These are phyloP conservation scores for Xestia xanthographa DNA, from an alignment of 2,888 invertebrate genomes.

Conservation along the genomic window DNA sequence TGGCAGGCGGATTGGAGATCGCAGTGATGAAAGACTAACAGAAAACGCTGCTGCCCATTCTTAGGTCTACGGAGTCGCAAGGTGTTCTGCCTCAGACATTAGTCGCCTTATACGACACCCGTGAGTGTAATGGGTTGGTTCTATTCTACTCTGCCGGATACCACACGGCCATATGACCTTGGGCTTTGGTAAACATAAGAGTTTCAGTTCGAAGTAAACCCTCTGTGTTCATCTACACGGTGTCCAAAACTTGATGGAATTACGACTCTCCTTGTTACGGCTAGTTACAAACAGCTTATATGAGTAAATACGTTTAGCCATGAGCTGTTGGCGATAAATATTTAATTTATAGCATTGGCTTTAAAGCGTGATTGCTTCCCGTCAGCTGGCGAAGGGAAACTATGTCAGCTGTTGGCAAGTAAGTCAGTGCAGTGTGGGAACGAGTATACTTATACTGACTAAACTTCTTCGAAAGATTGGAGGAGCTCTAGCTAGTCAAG, in stretches of 20 bases:
- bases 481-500: neutral
- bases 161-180: too few species aligned
- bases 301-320: constrained; percentile 55
- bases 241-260: constrained; percentile 36
- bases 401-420: constrained; percentile 1
- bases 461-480: neutral
- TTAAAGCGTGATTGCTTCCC: constrained; percentile 40
- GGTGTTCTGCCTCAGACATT: too few species aligned
- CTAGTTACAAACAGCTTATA: constrained; percentile 43
- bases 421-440: constrained; percentile 15
- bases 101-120: too few species aligned
- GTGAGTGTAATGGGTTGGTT: too few species aligned
- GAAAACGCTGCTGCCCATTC: too few species aligned
- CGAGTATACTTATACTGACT: neutral
- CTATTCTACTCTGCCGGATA: too few species aligned
- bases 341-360: constrained; percentile 51
- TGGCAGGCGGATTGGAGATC: too few species aligned
- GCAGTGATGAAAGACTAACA: too few species aligned
- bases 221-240: constrained; percentile 3
- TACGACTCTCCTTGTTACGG: constrained; percentile 52
- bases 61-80: too few species aligned
- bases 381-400: constrained; percentile 2
- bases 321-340: constrained; percentile 53
- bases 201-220: neutral
- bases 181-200: neutral